Evolutionary conservation across 1,140 invertebrate genomes (phyloP), one percentile per base, ranked within the genome.

Genomic region (Drosophila watanabei): DNA sequence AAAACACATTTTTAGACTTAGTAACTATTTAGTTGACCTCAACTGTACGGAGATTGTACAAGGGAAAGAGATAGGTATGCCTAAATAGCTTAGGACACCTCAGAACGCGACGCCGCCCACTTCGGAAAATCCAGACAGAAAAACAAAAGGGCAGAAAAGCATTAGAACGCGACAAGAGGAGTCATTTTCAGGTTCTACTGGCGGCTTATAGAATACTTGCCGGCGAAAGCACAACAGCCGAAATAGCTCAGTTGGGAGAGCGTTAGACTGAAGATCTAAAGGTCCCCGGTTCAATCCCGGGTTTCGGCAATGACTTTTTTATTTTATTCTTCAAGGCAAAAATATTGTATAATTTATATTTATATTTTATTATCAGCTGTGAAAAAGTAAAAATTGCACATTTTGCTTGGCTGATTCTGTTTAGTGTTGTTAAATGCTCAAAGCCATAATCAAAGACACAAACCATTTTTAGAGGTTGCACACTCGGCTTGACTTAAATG

Each of bases 171-270:
- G 5, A 30, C 6, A 8, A 10, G 10, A 8, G 11, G 13, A 56
- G 20, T 33, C 20, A 16, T 37, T 35, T 14, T 16, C 33, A 37
- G 18, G 18, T 37, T 24, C 52, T 37, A 16, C 33, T 14, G 52
- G 18, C 52, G 33, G 0, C 0, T 39, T 56, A 56, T 39, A 24
- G 33, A 20, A 66, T 46, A 33, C 62, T 66, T 32, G 64, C 28
- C 64, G 1, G 0, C 0, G 0, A 4, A 5, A 4, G 5, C 0
- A 30, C 41, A 61, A 4, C 32, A 20, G 57, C 56, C 52, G 52
- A 64, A 64, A 64, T 64, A 43, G 37, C 49, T 64, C 24, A 24
- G 24, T 24, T 24, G 24, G 24, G 24, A 24, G 24, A 24, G 24
- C 24, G 24, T 24, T 24, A 24, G 24, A 24, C 24, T 24, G 24